Percentiles rank a stretch among this genome's conserved stretches.
Evolutionary conservation across 2,888 invertebrate species (phyloP).

Genomic region (Deilephila elpenor): DNA sequence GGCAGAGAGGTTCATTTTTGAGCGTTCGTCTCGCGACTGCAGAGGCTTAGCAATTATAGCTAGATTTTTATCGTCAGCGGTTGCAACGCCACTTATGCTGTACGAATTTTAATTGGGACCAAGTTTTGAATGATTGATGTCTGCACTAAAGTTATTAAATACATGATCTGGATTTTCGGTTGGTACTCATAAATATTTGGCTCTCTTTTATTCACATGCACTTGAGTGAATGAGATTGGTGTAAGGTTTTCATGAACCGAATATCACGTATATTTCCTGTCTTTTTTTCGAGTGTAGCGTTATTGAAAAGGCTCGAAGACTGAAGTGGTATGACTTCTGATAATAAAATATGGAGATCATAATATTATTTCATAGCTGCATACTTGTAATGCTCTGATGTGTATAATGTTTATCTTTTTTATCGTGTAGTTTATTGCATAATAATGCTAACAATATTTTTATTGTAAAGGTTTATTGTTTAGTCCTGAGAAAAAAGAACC

Average conservation of each 20-base stretch:
- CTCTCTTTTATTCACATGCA: not conserved
- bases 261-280: not conserved
- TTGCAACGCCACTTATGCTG: conserved; percentile 54
- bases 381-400: no score
- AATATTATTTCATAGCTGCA: no score
- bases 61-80: conserved; percentile 52
- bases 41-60: conserved; percentile 58
- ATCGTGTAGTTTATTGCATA: no score
- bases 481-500: no score
- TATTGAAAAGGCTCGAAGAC: not conserved
- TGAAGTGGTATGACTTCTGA: no score
- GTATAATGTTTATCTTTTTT: no score
- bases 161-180: conserved; percentile 15
- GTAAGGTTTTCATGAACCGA: not conserved
- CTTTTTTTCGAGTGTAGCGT: not conserved
- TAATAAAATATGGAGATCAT: no score
- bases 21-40: conserved; percentile 40
- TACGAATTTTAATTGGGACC: conserved; percentile 77
- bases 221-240: not conserved
- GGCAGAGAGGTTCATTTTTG: conserved; percentile 44
- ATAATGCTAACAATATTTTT: no score
- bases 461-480: no score
- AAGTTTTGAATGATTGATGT: conserved; percentile 62
- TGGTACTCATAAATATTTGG: not conserved
- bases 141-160: conserved; percentile 35